These are phyloP conservation scores for Centruroides vittatus DNA, from an alignment of 1,140 invertebrate genomes.

Conservation along the genomic window DNA sequence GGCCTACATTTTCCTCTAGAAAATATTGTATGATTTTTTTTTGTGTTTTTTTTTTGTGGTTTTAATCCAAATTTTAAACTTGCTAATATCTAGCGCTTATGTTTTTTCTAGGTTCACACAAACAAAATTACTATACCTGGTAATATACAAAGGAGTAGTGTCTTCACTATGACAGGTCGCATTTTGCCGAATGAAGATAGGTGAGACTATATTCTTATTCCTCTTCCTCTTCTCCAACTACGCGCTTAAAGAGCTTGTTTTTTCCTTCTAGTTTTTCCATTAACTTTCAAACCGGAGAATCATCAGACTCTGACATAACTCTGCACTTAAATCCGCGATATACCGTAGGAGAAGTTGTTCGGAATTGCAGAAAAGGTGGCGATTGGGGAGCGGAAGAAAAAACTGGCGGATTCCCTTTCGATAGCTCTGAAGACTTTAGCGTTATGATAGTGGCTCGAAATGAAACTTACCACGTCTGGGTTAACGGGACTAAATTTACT, in stretches of 20 bases:
- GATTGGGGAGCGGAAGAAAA: constrained; percentile 11
- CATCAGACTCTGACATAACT: constrained; percentile 7
- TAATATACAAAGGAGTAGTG: constrained; percentile 2
- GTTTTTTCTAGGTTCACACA: no score
- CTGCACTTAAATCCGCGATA: constrained; percentile 17
- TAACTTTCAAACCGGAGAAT: constrained; percentile 4
- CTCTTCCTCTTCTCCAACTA: not conserved
- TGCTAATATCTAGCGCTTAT: no score
- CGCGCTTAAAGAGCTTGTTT: constrained; percentile 1
- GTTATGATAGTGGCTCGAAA: constrained; percentile 47
- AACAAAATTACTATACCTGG: constrained; percentile 14
- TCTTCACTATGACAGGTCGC: not conserved
- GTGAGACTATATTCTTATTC: not conserved
- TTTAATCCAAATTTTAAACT: no score
- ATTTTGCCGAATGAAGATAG: constrained; percentile 6
- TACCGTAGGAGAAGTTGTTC: constrained; percentile 3
- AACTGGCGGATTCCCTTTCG: constrained; percentile 38
- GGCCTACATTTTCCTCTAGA: constrained; percentile 45
- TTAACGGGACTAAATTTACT: constrained; percentile 58
- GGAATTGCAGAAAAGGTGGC: constrained; percentile 10
- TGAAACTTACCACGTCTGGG: constrained; percentile 6
- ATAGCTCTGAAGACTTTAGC: constrained; percentile 50
- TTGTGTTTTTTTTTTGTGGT: no score
- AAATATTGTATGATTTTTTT: constrained; percentile 52
- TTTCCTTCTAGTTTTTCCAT: constrained; percentile 5